phyloP scores from a whole-genome alignment of 1,140 invertebrate species.

The Drosophila ohnishii region DNA sequence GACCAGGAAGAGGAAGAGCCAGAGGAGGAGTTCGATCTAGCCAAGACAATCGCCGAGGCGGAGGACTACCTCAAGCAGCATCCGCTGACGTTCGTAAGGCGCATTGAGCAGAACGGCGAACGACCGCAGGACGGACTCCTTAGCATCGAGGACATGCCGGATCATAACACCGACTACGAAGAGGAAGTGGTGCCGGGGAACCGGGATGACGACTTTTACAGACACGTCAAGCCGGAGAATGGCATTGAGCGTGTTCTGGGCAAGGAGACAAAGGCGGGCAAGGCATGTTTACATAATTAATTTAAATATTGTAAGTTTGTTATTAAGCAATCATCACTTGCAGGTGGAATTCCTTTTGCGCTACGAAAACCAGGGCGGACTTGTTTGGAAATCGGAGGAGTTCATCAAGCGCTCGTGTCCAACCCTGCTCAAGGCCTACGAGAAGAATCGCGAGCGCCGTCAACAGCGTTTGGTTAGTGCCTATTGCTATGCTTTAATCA shows the following conservation, averaged over 20 bases:
- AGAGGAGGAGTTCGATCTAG: constrained; percentile 69
- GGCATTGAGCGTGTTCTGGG: constrained; percentile 72
- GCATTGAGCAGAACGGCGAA: constrained; percentile 62
- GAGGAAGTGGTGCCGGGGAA: constrained; percentile 22
- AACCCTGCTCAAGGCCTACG: constrained; percentile 64
- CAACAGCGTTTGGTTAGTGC: constrained; percentile 64
- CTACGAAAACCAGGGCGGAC: constrained; percentile 65
- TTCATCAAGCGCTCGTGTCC: constrained; percentile 63
- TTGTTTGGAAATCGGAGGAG: constrained; percentile 73
- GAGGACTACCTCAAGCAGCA: constrained; percentile 76
- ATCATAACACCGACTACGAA: constrained; percentile 13
- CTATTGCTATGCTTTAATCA: not conserved
- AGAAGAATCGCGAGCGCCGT: constrained; percentile 66
- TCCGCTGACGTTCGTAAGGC: constrained; percentile 70
- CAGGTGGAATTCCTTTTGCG: constrained; percentile 75
- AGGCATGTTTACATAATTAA: constrained; percentile 22
- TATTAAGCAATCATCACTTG: not conserved
- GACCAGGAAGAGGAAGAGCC: constrained; percentile 52
- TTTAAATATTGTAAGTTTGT: not conserved
- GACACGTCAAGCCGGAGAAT: constrained; percentile 62
- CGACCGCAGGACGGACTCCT: constrained; percentile 38
- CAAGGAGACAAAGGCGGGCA: constrained; percentile 74
- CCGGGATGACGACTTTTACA: constrained; percentile 63
- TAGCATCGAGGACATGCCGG: constrained; percentile 47
- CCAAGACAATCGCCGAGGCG: constrained; percentile 74